Percentiles rank a stretch among this genome's conserved stretches.
These are phyloP conservation scores for Sminthopsis crassicaudata DNA, from an alignment of 2,113 vertebrate species.

Conservation along the genomic window DNA sequence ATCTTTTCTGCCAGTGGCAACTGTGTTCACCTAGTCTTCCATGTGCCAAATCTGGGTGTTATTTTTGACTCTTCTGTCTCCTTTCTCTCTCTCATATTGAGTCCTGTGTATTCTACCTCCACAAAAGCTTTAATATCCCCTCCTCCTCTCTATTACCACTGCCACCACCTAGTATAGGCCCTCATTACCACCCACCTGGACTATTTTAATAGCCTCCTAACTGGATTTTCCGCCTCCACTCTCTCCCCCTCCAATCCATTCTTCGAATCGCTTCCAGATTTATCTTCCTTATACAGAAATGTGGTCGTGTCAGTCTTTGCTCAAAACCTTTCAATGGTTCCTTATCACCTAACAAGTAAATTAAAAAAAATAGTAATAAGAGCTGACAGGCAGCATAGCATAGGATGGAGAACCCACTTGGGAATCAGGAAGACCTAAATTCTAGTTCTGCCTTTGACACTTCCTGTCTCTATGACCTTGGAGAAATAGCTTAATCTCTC, in stretches of 20 bases:
- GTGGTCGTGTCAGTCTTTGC: neutral
- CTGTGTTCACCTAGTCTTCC: neutral
- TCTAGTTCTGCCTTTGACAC: neutral
- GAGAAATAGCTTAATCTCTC: neutral
- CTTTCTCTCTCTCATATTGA: neutral
- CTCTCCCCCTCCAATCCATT: constrained; percentile 4
- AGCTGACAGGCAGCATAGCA: neutral
- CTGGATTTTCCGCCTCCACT: constrained; percentile 4
- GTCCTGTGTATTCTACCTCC: neutral
- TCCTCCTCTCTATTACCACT: constrained; percentile 4
- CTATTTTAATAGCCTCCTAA: constrained; percentile 6
- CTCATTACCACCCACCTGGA: constrained; percentile 3
- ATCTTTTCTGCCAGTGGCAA: neutral
- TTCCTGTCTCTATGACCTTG: neutral
- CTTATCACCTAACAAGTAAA: neutral
- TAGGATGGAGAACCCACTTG: neutral
- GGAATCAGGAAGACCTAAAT: neutral
- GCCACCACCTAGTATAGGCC: neutral
- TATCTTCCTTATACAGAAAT: neutral
- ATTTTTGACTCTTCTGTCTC: constrained; percentile 5
- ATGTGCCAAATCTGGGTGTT: neutral
- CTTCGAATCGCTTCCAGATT: constrained; percentile 1
- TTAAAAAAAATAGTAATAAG: neutral
- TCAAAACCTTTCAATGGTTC: neutral
- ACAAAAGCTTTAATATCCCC: constrained; percentile 5